Base-by-base conservation (phyloP, 2,113 vertebrate genomes). In the Corythornis madagascariensis region DNA sequence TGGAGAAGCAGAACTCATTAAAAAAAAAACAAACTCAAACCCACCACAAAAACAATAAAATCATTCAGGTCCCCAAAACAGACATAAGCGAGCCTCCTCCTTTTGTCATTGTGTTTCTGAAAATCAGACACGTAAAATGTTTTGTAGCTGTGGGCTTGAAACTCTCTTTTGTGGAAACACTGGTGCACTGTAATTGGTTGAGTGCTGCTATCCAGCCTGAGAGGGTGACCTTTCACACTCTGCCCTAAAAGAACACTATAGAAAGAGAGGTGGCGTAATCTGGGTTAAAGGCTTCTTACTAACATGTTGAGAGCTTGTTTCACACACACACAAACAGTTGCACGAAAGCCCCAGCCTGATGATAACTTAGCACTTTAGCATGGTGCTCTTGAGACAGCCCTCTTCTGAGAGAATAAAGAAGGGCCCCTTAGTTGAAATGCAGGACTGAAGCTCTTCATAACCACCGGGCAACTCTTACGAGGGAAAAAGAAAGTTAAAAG, bases 201-300 rank as follows among this genome's bases (percentile, higher is more conserved):
- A 98, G 98, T 98, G 97, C 97, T 97, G 95, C 98, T 96, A 98
- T 98, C 98, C 98, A 98, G 98, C 97, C 98, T 98, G 97, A 98
- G 98, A 98, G 98, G 97, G 94, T 98, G 98, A 99, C 98, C 98
- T 98, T 98, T 98, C 97, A 98, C 97, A 98, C 97, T 97, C 96
- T 96, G 97, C 95, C 96, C 97, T 97, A 96, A 98, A 99, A 98
- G 98, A 98, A 96, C 97, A 97, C 98, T 98, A 98, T 98, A 98
- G 97, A 98, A 97, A 96, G 96, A 97, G 97, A 97, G 97, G 97
- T 96, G 98, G 97, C 96, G 95, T 98, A 98, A 99, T 98, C 97
- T 98, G 98, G 98, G 98, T 98, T 98, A 98, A 98, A 98, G 98
- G 97, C 98, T 99, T 98, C 98, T 99, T 98, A 98, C 97, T 98